Evolutionary conservation across 2,113 vertebrate species (phyloP).

Genomic region (Genyomyrus donnyi): DNA sequence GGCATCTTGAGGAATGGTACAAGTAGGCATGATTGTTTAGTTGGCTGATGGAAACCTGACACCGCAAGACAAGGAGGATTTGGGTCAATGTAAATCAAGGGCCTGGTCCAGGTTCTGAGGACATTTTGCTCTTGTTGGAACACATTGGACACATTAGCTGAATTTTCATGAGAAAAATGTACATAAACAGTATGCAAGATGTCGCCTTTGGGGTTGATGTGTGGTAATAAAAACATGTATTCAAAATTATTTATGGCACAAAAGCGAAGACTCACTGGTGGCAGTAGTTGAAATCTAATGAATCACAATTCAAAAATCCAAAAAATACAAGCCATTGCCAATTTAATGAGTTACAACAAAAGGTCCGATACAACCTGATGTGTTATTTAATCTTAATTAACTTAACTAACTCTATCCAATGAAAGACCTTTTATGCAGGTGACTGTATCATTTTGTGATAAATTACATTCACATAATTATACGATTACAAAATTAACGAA

Average conservation of each 20-base stretch:
- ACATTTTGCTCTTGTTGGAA: background rate
- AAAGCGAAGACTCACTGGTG: background rate
- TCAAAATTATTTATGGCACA: background rate
- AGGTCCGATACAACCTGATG: background rate
- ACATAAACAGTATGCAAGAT: background rate
- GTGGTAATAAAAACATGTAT: background rate
- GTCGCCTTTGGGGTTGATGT: background rate
- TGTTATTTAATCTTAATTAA: background rate
- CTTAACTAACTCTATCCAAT: background rate
- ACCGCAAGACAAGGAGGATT: background rate
- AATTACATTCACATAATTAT: background rate
- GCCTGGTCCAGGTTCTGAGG: background rate
- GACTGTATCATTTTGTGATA: background rate
- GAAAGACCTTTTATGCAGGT: background rate
- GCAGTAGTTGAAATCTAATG: background rate
- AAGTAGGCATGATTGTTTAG: background rate
- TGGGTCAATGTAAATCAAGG: background rate
- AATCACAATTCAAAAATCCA: background rate
- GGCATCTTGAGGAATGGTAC: background rate
- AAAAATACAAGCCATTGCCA: background rate
- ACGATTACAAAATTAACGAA: background rate
- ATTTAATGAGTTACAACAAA: background rate
- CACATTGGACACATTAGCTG: constrained; percentile 2
- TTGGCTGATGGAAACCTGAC: background rate
- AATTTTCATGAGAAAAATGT: background rate